Evolutionary conservation across 2,888 invertebrate genomes (phyloP).

Genomic region (Nesidiocoris tenuis): DNA sequence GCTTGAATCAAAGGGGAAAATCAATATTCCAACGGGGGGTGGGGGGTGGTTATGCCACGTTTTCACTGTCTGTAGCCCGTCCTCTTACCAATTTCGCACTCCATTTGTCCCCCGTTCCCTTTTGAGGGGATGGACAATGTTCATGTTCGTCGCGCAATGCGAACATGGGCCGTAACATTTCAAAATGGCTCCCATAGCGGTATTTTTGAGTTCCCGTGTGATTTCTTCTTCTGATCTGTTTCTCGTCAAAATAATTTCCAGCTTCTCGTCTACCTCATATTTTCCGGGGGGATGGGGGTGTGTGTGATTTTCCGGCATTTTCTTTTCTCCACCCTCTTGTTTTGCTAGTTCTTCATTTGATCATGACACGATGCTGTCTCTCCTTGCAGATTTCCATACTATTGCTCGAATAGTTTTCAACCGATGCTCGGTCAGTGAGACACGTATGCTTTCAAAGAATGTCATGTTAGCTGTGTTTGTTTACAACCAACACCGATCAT

Average conservation of each 20-base stretch:
- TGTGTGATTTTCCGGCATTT: neutral
- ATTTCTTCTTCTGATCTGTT: neutral
- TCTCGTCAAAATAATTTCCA: neutral
- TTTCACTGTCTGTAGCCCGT: neutral
- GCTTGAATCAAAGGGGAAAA: too few species aligned
- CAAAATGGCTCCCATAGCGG: too few species aligned
- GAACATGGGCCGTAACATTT: too few species aligned
- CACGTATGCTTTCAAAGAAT: constrained; percentile 49
- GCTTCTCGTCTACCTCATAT: neutral
- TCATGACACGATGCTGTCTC: constrained; percentile 53
- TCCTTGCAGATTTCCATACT: constrained; percentile 75
- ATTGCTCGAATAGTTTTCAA: constrained; percentile 73
- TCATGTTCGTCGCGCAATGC: too few species aligned
- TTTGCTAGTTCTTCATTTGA: constrained; percentile 39
- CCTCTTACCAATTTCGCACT: neutral
- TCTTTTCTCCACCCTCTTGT: constrained; percentile 4
- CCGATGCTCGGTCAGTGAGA: constrained; percentile 57
- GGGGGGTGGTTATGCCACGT: neutral
- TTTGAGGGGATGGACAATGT: too few species aligned
- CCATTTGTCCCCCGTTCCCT: neutral
- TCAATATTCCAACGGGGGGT: too few species aligned
- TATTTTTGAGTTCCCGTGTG: neutral
- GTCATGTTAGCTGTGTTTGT: constrained; percentile 49
- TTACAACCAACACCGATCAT: constrained; percentile 47
- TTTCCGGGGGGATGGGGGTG: neutral